phyloP scores from a whole-genome alignment of 1,140 invertebrate genomes.

The Philotrypesis tridentata region DNA sequence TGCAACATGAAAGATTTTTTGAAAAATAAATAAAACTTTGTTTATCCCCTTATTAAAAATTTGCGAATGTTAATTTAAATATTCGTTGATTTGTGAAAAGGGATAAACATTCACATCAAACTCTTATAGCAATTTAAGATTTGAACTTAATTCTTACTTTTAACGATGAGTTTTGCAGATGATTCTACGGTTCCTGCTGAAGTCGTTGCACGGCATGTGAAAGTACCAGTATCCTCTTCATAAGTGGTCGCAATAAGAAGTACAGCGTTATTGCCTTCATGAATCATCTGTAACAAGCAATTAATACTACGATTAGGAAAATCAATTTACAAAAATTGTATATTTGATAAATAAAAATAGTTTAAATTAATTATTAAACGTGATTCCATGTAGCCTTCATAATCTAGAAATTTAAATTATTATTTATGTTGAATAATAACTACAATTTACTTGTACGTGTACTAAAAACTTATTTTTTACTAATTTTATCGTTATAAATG shows the following conservation, averaged over 20 bases:
- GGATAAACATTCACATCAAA: slow-evolving; percentile 42
- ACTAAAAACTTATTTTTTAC: no score
- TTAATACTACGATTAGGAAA: neutral
- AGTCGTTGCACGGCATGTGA: slow-evolving; percentile 93
- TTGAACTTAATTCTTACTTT: slow-evolving; percentile 93
- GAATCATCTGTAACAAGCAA: slow-evolving; percentile 87
- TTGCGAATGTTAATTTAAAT: neutral
- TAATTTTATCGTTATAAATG: no score
- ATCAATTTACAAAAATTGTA: neutral
- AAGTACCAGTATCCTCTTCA: slow-evolving; percentile 94
- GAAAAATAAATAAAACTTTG: slow-evolving; percentile 12
- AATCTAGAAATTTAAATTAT: no score
- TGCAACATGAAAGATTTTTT: slow-evolving; percentile 45
- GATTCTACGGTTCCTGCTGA: slow-evolving; percentile 93
- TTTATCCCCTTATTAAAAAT: slow-evolving; percentile 17
- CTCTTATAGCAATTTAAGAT: slow-evolving; percentile 55
- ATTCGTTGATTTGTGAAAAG: neutral
- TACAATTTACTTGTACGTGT: no score
- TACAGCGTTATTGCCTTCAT: slow-evolving; percentile 91
- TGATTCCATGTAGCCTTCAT: no score
- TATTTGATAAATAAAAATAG: no score
- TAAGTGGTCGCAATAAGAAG: slow-evolving; percentile 93
- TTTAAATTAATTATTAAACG: no score
- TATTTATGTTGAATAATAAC: no score
- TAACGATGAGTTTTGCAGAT: slow-evolving; percentile 93